phyloP scores from a whole-genome alignment of 2,888 invertebrate genomes.

The Ormyrus thymus region DNA sequence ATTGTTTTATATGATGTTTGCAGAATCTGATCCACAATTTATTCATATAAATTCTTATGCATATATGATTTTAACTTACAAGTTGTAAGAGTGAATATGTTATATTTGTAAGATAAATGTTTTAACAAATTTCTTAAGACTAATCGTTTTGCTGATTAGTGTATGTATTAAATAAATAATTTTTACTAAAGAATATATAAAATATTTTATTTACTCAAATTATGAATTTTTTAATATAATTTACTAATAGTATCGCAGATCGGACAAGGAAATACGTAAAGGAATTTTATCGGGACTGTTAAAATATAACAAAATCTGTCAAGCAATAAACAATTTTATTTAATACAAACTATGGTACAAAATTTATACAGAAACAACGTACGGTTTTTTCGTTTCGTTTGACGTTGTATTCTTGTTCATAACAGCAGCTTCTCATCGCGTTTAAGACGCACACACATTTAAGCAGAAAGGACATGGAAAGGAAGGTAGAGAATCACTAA shows the following conservation, averaged over 20 bases:
- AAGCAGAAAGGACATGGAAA: constrained; percentile 60
- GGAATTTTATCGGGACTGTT: no score
- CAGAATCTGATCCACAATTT: constrained; percentile 39
- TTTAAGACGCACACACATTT: constrained; percentile 66
- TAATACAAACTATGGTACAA: constrained; percentile 80
- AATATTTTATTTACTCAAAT: background rate
- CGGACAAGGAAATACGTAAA: no score
- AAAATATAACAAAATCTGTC: constrained; percentile 58
- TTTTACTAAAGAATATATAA: background rate
- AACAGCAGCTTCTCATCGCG: constrained; percentile 65
- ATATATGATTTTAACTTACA: constrained; percentile 42
- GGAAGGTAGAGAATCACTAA: constrained; percentile 59
- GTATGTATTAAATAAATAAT: no score
- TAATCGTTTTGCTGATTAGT: no score
- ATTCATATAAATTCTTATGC: constrained; percentile 38
- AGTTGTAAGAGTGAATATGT: background rate
- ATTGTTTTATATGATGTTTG: constrained; percentile 13
- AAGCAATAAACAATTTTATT: constrained; percentile 77
- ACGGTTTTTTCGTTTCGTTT: constrained; percentile 72
- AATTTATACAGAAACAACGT: constrained; percentile 76
- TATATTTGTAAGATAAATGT: no score
- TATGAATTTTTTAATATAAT: no score
- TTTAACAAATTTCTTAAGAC: no score
- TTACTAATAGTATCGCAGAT: no score
- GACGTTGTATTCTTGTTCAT: constrained; percentile 60